Conservation (phyloP, 2,888 invertebrate species). For the Charanyca ferruginea region DNA sequence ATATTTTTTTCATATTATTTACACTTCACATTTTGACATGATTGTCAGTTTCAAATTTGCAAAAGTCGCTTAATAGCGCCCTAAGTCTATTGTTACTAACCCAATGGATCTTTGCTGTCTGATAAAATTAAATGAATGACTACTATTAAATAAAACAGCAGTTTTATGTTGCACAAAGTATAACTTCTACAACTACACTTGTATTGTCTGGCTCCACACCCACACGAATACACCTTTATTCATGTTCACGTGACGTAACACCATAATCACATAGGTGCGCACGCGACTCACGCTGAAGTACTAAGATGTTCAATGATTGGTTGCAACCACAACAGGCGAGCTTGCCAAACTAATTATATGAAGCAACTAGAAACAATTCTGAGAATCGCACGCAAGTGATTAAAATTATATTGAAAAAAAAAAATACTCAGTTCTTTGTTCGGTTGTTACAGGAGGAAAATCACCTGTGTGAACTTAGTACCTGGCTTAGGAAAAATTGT, state of each 20-base stretch:
- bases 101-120: no score
- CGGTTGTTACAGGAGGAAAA: conserved; percentile 17
- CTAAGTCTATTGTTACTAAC: no score
- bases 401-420: conserved; percentile 24
- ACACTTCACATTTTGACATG: no score
- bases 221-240: background rate
- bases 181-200: conserved; percentile 1
- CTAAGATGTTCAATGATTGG: conserved; percentile 26
- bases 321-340: background rate
- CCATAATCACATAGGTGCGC: background rate
- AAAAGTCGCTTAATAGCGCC: no score
- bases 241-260: conserved; percentile 6
- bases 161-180: background rate
- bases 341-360: conserved; percentile 44
- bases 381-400: conserved; percentile 21
- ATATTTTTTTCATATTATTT: no score
- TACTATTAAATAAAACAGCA: no score
- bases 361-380: conserved; percentile 15
- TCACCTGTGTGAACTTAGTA: no score
- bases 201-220: background rate
- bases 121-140: no score
- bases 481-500: no score
- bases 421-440: conserved; percentile 23
- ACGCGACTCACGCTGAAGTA: conserved; percentile 7
- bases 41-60: no score